Percentiles rank a stretch among this genome's conserved stretches.
Conservation (phyloP, 2,113 vertebrate genomes). For the Hyperopisus bebe region DNA sequence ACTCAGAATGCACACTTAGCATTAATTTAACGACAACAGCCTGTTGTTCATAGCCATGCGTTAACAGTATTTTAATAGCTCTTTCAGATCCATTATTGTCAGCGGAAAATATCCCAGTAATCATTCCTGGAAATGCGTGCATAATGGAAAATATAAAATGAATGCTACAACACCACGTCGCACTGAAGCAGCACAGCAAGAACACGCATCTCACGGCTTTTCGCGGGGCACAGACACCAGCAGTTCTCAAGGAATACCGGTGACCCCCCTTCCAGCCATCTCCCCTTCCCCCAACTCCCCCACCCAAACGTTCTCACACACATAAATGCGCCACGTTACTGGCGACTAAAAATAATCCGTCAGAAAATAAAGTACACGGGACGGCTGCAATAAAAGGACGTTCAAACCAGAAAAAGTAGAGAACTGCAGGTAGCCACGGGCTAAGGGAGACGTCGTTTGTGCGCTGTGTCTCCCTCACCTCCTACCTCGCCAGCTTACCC, state of each 20-base stretch:
- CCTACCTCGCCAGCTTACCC: slow-evolving; percentile 55
- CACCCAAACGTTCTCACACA: slow-evolving; percentile 10
- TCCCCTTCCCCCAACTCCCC: slow-evolving; percentile 34
- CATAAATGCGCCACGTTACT: neutral
- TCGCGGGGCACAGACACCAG: neutral
- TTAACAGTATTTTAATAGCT: neutral
- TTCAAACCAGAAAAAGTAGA: neutral
- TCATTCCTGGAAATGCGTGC: neutral
- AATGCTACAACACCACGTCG: neutral
- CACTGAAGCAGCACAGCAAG: neutral
- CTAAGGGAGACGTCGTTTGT: slow-evolving; percentile 23
- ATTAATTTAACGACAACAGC: neutral
- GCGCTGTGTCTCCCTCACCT: slow-evolving; percentile 26
- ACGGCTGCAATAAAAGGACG: neutral
- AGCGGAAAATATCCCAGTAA: neutral
- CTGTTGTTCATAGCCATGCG: neutral
- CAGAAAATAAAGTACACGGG: neutral
- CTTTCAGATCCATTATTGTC: neutral
- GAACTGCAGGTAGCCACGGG: neutral
- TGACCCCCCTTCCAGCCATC: neutral
- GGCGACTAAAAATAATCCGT: neutral
- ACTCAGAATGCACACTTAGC: neutral
- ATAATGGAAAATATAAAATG: neutral
- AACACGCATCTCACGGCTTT: neutral
- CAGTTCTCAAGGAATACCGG: slow-evolving; percentile 13